Conservation (phyloP, 2,888 invertebrate genomes). For the Tridacna crocea region DNA sequence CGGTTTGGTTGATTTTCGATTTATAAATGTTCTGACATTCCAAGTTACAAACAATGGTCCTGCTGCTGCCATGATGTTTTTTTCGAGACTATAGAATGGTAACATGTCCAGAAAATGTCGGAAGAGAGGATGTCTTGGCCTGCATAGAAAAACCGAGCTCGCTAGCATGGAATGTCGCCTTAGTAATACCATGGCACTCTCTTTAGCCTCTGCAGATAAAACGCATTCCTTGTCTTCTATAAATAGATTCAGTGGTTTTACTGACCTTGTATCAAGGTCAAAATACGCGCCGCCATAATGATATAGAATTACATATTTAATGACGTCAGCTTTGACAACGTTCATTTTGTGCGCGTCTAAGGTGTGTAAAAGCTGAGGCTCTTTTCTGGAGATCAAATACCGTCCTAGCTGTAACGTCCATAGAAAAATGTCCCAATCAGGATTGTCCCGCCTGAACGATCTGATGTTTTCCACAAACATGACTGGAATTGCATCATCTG, state of each 20-base stretch:
- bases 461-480: slow-evolving; percentile 6
- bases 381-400: not conserved
- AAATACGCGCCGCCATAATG: slow-evolving; percentile 18
- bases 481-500: not conserved
- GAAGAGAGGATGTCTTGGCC: not conserved
- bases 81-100: slow-evolving; percentile 10
- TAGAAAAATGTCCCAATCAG: not conserved
- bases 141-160: slow-evolving; percentile 5
- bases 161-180: not conserved
- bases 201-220: not conserved
- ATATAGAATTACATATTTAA: slow-evolving; percentile 7
- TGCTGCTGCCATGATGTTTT: slow-evolving; percentile 6
- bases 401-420: not conserved
- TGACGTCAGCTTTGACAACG: slow-evolving; percentile 4
- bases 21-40: not conserved
- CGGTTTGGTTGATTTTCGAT: not conserved
- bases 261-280: not conserved
- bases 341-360: not conserved
- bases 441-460: not conserved
- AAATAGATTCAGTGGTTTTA: slow-evolving; percentile 1
- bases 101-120: not conserved
- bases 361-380: not conserved
- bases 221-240: not conserved
- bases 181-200: not conserved
- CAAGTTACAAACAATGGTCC: slow-evolving; percentile 18